These are phyloP conservation scores for Petaurus breviceps DNA, from an alignment of 2,113 vertebrate genomes.

Conservation along the genomic window DNA sequence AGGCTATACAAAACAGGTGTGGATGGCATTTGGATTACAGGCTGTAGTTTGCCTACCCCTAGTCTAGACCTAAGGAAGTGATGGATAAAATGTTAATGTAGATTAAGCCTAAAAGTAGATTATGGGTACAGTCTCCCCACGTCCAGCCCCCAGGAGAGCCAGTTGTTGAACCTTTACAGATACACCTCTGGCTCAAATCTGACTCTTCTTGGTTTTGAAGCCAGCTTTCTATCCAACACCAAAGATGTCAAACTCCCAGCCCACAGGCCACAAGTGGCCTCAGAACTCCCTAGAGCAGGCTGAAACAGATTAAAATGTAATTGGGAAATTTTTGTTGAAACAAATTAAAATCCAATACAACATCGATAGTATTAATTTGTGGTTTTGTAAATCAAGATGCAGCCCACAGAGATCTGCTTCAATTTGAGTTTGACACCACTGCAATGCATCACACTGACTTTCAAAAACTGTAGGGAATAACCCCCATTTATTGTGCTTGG, in stretches of 20 bases:
- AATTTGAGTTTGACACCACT: background rate
- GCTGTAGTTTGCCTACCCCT: background rate
- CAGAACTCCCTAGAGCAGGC: background rate
- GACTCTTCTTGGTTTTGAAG: background rate
- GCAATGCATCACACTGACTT: background rate
- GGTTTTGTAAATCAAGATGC: background rate
- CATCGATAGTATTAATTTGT: background rate
- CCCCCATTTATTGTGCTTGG: background rate
- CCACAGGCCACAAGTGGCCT: background rate
- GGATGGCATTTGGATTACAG: background rate
- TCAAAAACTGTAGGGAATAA: background rate
- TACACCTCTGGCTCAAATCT: background rate
- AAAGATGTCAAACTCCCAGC: background rate
- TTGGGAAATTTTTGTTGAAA: background rate
- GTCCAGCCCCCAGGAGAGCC: background rate
- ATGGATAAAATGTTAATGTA: background rate
- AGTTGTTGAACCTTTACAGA: background rate
- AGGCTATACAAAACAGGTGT: background rate
- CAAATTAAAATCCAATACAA: background rate
- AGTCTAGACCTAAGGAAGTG: background rate
- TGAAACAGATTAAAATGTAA: background rate
- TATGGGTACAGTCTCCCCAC: background rate
- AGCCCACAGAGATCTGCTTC: background rate
- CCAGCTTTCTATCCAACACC: background rate
- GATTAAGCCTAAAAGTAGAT: background rate